A percentile compares a stretch with the other conserved stretches of the same genome.
Evolutionary conservation across 2,113 vertebrate genomes (phyloP).

Genomic region (Festucalex cinctus): DNA sequence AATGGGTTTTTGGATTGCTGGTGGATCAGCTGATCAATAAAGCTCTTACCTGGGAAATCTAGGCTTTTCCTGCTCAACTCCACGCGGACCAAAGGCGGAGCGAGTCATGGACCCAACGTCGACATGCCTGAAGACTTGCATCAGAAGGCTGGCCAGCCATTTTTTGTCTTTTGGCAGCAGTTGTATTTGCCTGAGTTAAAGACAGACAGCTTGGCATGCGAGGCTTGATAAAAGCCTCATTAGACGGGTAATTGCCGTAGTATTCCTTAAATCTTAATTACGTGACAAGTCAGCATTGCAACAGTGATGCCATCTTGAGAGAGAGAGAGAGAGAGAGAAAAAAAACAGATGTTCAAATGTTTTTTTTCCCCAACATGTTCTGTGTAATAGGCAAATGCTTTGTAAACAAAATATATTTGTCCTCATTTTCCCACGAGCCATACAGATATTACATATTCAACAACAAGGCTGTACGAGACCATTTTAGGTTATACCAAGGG

Average conservation of each 20-base stretch:
- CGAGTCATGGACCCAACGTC: neutral
- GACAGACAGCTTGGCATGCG: constrained; percentile 64
- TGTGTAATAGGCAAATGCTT: constrained; percentile 24
- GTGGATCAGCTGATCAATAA: constrained; percentile 26
- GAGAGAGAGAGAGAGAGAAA: too few relatives aligned
- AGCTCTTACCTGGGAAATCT: constrained; percentile 18
- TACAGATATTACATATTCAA: neutral
- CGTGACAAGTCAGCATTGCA: constrained; percentile 62
- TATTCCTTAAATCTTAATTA: constrained; percentile 77
- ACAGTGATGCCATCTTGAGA: constrained; percentile 60
- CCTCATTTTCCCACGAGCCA: neutral
- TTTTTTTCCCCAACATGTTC: constrained; percentile 19
- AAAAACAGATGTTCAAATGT: constrained; percentile 67
- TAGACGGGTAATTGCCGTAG: constrained; percentile 73
- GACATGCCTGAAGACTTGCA: neutral
- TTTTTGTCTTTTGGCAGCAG: constrained; percentile 35
- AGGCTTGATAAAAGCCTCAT: constrained; percentile 69
- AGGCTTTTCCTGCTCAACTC: constrained; percentile 17
- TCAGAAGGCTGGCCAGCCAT: constrained; percentile 19
- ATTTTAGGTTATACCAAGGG: neutral
- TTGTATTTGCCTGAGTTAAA: constrained; percentile 52
- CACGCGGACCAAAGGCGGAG: neutral
- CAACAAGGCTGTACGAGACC: neutral
- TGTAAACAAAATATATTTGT: neutral
- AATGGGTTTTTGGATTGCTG: constrained; percentile 4